Evolutionary conservation across 2,113 vertebrate species (phyloP), one percentile per base, ranked within the genome.

Genomic region (Mus pahari): DNA sequence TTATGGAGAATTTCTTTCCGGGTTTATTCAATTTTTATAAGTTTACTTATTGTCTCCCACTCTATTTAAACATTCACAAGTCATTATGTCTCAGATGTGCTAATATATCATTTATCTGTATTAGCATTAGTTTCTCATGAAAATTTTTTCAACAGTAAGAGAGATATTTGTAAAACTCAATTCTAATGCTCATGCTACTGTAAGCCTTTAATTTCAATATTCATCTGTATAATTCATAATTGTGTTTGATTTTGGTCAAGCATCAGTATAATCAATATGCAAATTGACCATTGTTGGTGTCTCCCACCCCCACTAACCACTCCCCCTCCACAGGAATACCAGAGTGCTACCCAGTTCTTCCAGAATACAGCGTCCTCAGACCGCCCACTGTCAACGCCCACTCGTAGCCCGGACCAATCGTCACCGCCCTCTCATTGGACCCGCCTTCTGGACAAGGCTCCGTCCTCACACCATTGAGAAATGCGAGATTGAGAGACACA

Each of bases 11-110:
- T 83, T 73, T 84, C 8, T 68, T 16, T 31, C 48, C 9, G 60
- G 11, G 13, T 53, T 77, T 11, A 78, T 7, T 70, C 7, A 86
- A 60, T 28, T 91, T 92, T 28, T n/a, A 71, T 28, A 17, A 93
- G 20, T 74, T 48, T 86, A 33, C n/a, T 96, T 12, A 95, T 98
- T 96, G 22, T 95, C 13, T 93, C 11, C 45, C 13, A 33, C 58
- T 79, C 90, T 95, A 42, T 42, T 94, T 90, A 95, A 22, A 71
- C 42, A 94, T 92, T 93, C 93, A 39, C 90, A 86, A 91, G 12
- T 42, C 4, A 90, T 73, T 5, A 84, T 88, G 42, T 28, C 22
- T 78, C 82, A 86, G 26, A 79, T 81, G 4, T 64, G 48, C 22
- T 79, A 14, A 62, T 62, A 64, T 8, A 5, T 78, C 24, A 19